phyloP scores from a whole-genome alignment of 2,797 vertebrate genomes.

The Periophthalmus magnuspinnatus region DNA sequence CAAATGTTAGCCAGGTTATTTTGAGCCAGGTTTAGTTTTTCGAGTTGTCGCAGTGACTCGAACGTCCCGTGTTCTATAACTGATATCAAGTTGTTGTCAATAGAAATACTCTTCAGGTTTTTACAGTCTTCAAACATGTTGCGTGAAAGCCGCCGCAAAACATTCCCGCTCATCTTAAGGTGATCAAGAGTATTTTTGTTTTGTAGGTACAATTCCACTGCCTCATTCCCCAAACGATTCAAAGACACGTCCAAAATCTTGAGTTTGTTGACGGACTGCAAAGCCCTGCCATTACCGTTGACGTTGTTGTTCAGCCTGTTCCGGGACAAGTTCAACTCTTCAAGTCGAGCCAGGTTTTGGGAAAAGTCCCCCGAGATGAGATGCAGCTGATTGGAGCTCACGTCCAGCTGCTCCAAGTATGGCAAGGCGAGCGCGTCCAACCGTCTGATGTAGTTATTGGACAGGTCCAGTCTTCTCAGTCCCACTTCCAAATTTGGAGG shows the following conservation, averaged over 20 bases:
- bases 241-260: conserved; percentile 78
- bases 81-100: conserved; percentile 78
- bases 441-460: conserved; percentile 82
- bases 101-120: conserved; percentile 62
- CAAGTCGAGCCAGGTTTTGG: conserved; percentile 69
- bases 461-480: conserved; percentile 76
- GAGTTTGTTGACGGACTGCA: conserved; percentile 63
- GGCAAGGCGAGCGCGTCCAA: conserved; percentile 65
- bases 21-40: conserved; percentile 72
- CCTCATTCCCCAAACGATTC: conserved; percentile 73
- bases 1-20: conserved; percentile 79
- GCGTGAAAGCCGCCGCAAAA: conserved; percentile 66
- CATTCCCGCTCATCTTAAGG: conserved; percentile 76
- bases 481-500: conserved; percentile 69
- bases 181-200: conserved; percentile 70
- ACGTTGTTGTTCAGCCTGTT: conserved; percentile 73
- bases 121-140: conserved; percentile 67
- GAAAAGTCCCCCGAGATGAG: conserved; percentile 71
- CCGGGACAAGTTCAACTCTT: conserved; percentile 73
- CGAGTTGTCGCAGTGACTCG: conserved; percentile 67
- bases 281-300: conserved; percentile 65
- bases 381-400: conserved; percentile 80
- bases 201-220: conserved; percentile 71
- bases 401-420: conserved; percentile 74
- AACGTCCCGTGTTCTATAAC: conserved; percentile 77